phyloP scores from a whole-genome alignment of 2,113 vertebrate genomes.

The Empidonax traillii region DNA sequence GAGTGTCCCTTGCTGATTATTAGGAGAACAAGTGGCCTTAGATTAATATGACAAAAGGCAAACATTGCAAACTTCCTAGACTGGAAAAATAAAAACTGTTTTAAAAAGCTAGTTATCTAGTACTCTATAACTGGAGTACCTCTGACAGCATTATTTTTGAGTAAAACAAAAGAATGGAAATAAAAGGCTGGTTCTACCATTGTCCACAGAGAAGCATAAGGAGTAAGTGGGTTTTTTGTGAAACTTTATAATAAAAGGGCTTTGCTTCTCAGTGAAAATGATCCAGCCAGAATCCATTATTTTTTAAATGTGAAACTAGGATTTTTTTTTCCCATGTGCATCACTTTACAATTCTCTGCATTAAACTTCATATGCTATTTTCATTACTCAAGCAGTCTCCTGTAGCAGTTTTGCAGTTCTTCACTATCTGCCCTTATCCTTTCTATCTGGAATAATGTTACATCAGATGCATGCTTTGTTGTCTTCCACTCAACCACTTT shows the following conservation, averaged over 20 bases:
- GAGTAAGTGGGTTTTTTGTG: not conserved
- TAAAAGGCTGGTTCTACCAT: not conserved
- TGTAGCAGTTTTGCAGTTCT: not conserved
- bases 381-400: not conserved
- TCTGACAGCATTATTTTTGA: not conserved
- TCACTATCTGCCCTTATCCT: not conserved
- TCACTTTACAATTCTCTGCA: not conserved
- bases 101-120: not conserved
- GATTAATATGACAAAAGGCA: not conserved
- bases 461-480: not conserved
- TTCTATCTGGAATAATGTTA: not conserved
- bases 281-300: not conserved
- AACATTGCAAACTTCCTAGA: not conserved
- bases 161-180: not conserved
- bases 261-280: not conserved
- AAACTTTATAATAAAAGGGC: not conserved
- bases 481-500: not conserved
- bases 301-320: not conserved
- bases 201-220: not conserved
- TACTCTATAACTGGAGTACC: not conserved
- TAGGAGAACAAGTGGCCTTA: not conserved
- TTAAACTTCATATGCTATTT: not conserved
- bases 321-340: not conserved
- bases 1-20: not conserved
- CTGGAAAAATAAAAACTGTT: not conserved